Base-by-base conservation (phyloP, 2,797 vertebrate genomes). In the Pseudomugil gertrudae region DNA sequence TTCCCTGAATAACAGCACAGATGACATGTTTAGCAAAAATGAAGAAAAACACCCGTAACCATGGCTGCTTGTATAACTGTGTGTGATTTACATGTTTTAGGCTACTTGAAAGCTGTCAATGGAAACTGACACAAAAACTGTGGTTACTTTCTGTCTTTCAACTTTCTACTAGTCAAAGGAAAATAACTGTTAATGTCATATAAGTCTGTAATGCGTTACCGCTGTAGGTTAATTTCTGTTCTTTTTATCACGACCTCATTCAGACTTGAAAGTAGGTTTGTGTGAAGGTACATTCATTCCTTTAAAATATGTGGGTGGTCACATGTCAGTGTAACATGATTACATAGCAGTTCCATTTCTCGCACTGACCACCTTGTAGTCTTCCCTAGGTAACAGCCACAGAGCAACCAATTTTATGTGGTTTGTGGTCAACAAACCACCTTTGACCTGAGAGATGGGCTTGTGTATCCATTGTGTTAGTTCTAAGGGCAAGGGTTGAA, bases 351-450 rank as follows among this genome's bases (percentile, higher is more conserved):
- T 54, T 63, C 69, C 58, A 61, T 10, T 3, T 73, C 80, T 70
- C 11, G 8, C 33, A 4, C 76, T 84, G 85, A 84, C 89, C 85
- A 74, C 73, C 59, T 57, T 91, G 87, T 81, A 91, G 86, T 89
- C 79, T 78, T 4, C 27, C 11, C 68, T 64, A 24, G 62, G 67
- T 72, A 69, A 47, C 23, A 68, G 79, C 72, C 65, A 77, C 61
- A 72, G 74, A 78, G 74, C 60, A 51, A 65, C 65, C 80, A 84
- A 83, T 88, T 87, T 84, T 81, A 75, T 92, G 92, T 90, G 93
- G 93, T 92, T 93, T 95, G 92, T 85, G 90, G 91, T 90, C 79
- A 90, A 84, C 82, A 88, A 79, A 57, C 71, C 54, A 79, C 76
- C 91, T 91, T 89, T 94, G 91, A 91, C 92, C 90, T 93, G 72